A percentile compares a stretch with the other conserved stretches of the same genome.
These are phyloP conservation scores for Rotaria macrura DNA, from an alignment of 2,888 invertebrate genomes.

Conservation along the genomic window DNA sequence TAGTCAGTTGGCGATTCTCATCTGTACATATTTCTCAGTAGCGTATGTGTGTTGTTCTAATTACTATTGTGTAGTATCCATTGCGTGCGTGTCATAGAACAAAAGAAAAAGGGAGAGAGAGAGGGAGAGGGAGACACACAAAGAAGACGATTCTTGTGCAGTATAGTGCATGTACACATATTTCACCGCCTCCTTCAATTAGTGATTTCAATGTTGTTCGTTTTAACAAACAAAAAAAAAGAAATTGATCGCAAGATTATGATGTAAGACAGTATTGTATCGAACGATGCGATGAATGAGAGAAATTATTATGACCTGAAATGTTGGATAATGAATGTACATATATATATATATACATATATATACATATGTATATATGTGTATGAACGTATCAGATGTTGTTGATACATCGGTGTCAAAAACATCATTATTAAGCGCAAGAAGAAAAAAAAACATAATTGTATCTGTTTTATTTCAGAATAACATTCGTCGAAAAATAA, in stretches of 20 bases:
- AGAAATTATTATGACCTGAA: background rate
- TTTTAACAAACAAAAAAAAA: background rate
- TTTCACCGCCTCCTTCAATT: background rate
- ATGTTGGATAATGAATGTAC: background rate
- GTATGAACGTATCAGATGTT: background rate
- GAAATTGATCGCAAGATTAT: background rate
- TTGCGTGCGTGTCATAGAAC: background rate
- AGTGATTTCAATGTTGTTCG: background rate
- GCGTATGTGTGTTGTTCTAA: background rate
- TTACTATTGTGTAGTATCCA: conserved; percentile 8
- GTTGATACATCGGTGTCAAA: background rate
- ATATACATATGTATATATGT: too few relatives aligned
- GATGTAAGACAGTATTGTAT: background rate
- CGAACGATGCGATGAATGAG: background rate
- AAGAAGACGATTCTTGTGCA: background rate
- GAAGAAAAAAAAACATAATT: background rate
- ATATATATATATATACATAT: background rate
- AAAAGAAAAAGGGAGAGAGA: background rate
- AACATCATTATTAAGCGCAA: background rate
- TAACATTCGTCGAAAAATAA: background rate
- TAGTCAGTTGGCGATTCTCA: background rate
- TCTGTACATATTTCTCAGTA: background rate
- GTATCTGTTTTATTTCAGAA: background rate
- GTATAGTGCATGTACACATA: background rate
- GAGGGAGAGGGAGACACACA: too few relatives aligned